Evolutionary conservation across 2,888 invertebrate genomes (phyloP), one percentile per base, ranked within the genome.

Genomic region (Drosophila maculinotata): DNA sequence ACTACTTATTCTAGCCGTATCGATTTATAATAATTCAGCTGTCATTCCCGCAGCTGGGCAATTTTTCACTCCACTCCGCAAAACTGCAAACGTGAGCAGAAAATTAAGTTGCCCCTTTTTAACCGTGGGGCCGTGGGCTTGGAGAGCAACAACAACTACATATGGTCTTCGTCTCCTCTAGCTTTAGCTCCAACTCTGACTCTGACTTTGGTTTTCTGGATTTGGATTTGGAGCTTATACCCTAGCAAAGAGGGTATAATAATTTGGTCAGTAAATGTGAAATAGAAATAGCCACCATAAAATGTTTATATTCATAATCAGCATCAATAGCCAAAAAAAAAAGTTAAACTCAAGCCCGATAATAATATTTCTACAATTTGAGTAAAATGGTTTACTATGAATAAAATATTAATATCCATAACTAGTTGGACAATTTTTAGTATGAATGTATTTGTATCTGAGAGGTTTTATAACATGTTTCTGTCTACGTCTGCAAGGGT

Each of bases 1-100:
- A 4, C n/a, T 15, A 15, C 17, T 7, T 14, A 47, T 23, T 14
- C 39, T 33, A 35, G n/a, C 35, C 71, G 69, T 78, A 89, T 90
- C 86, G 90, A 89, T 90, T 89, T 86, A 79, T 89, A 90, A 89
- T 89, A 89, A 90, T 86, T 89, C 90, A 87, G 82, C 88, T 90
- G 90, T 90, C 90, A 87, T 90, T 88, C 51, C 56, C 58, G 65
- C 69, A 77, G 77, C 72, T 79, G 65, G 66, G 71, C 85, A 86
- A 89, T 89, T 89, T 89, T 79, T 80, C 73, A 76, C 71, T 77
- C 67, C 69, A 44, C 66, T 15, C 20, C 45, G 52, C 33, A 57
- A 65, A 82, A 72, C 73, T 80, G 80, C 87, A 89, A 82, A 89
- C 88, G 89, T 90, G 89, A 89, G 86, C 79, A 77, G 82, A 87